Evolutionary conservation across 2,113 vertebrate genomes (phyloP).

Genomic region (Neotragus moschatus): DNA sequence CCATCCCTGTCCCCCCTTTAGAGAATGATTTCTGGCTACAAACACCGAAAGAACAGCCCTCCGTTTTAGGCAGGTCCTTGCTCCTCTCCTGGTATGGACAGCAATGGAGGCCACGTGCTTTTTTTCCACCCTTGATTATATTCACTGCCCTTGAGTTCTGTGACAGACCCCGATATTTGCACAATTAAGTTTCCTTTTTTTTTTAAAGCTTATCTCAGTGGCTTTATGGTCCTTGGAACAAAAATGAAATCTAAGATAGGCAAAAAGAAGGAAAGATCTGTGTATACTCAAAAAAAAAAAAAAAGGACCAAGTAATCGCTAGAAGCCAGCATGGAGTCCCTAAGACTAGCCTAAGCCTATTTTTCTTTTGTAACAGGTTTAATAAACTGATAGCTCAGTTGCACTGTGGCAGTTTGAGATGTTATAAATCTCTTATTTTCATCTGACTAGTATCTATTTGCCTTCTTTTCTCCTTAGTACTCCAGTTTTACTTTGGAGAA

Average conservation of each 20-base stretch:
- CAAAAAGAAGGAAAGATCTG: constrained; percentile 7
- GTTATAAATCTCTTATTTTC: neutral
- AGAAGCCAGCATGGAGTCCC: neutral
- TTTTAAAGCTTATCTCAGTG: constrained; percentile 42
- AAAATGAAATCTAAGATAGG: constrained; percentile 33
- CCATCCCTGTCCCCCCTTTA: neutral
- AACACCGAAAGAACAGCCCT: neutral
- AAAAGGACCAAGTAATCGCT: neutral
- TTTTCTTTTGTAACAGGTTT: neutral
- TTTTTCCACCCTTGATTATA: constrained; percentile 7
- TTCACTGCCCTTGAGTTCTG: neutral
- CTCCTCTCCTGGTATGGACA: neutral
- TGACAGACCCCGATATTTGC: neutral
- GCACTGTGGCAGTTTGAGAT: neutral
- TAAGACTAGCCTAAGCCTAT: neutral
- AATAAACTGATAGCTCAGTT: neutral
- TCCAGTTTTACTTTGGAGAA: neutral
- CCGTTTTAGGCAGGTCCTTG: neutral
- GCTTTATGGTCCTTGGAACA: constrained; percentile 10
- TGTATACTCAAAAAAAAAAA: neutral
- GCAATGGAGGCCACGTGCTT: neutral
- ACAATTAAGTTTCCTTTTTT: constrained; percentile 17
- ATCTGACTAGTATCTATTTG: neutral
- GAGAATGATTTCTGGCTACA: neutral
- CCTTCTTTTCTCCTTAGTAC: neutral